Conservation (phyloP, 2,888 invertebrate genomes). For the Platycheirus albimanus region DNA sequence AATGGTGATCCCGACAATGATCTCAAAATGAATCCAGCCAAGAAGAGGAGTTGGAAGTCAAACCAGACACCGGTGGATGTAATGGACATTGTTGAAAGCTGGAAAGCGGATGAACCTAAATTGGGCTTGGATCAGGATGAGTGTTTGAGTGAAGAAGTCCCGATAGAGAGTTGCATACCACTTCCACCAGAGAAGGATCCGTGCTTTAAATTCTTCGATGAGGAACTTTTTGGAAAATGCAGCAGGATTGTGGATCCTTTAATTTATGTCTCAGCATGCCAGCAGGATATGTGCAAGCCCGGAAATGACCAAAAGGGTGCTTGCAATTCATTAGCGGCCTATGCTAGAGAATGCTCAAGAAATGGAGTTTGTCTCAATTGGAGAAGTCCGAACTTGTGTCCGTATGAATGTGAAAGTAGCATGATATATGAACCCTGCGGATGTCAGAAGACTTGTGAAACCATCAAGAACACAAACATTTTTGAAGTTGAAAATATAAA, state of each 20-base stretch:
- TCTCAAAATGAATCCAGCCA: conserved; percentile 84
- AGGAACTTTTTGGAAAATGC: conserved; percentile 86
- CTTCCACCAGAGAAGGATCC: conserved; percentile 86
- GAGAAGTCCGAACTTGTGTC: conserved; percentile 86
- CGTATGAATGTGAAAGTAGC: conserved; percentile 84
- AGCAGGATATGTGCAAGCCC: conserved; percentile 86
- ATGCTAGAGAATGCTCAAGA: conserved; percentile 88
- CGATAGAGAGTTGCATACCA: conserved; percentile 83
- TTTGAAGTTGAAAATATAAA: conserved; percentile 79
- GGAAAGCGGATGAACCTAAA: conserved; percentile 84
- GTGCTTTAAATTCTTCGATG: conserved; percentile 86
- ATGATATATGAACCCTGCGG: conserved; percentile 80
- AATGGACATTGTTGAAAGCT: conserved; percentile 84
- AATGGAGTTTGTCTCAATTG: conserved; percentile 90
- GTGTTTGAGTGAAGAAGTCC: conserved; percentile 83
- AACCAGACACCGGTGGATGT: conserved; percentile 62
- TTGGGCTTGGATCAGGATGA: conserved; percentile 83
- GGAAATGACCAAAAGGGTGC: conserved; percentile 84
- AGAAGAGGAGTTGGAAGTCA: conserved; percentile 76
- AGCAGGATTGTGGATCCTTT: conserved; percentile 88
- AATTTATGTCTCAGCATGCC: conserved; percentile 87
- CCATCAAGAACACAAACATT: conserved; percentile 77
- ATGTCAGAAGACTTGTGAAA: conserved; percentile 81
- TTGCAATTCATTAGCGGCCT: conserved; percentile 88
- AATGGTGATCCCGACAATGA: conserved; percentile 85